Percentiles rank a stretch among this genome's conserved stretches.
phyloP scores from a whole-genome alignment of 2,113 vertebrate species.

The Gobius niger region DNA sequence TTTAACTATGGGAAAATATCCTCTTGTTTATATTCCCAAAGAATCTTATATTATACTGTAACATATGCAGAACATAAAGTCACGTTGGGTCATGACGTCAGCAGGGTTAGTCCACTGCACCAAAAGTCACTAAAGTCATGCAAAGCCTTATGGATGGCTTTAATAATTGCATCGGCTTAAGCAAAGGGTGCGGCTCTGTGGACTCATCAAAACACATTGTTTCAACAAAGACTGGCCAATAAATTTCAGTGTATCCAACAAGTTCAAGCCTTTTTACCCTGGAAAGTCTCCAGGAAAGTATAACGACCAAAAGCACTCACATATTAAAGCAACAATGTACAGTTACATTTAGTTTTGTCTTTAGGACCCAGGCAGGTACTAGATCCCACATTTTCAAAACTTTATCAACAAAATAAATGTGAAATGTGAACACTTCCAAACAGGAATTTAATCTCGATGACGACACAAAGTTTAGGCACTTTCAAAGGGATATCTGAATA shows the following conservation, averaged over 20 bases:
- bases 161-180: conserved; percentile 31
- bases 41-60: not conserved
- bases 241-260: conserved; percentile 45
- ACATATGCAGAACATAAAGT: conserved; percentile 10
- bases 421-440: not conserved
- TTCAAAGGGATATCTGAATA: too few relatives aligned
- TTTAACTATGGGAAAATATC: not conserved
- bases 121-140: conserved; percentile 11
- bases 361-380: too few relatives aligned
- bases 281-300: not conserved
- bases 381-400: too few relatives aligned
- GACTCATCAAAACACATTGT: conserved; percentile 33
- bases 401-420: too few relatives aligned
- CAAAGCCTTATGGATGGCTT: conserved; percentile 34
- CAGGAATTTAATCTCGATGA: too few relatives aligned
- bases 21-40: not conserved
- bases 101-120: conserved; percentile 4
- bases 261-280: conserved; percentile 27
- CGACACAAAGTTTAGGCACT: too few relatives aligned
- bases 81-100: not conserved
- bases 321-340: not conserved
- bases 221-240: conserved; percentile 13
- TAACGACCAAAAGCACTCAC: not conserved
- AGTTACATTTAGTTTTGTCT: not conserved
- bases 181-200: conserved; percentile 34